Conservation (phyloP, 2,888 invertebrate genomes). For the Pherbina coryleti region DNA sequence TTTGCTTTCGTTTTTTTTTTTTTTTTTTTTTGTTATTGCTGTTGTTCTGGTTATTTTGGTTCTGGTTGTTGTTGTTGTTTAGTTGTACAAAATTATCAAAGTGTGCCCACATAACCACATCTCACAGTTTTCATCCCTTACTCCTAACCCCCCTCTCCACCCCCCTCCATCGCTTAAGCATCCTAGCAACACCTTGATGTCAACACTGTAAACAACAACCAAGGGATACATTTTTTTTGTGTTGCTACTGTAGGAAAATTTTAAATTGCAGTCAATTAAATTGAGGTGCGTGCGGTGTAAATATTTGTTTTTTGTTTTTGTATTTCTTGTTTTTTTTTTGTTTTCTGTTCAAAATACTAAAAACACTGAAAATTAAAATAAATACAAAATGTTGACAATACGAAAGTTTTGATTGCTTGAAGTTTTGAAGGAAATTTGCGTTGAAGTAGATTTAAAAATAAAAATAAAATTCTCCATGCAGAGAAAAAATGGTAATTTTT, state of each 20-base stretch:
- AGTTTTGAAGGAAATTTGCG: too few species aligned
- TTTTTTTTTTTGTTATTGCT: slow-evolving; percentile 4
- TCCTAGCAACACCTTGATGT: background rate
- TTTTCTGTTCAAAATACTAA: too few species aligned
- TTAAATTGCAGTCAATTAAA: slow-evolving; percentile 24
- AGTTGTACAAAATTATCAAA: slow-evolving; percentile 3
- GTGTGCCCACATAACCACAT: background rate
- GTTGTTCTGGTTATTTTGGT: background rate
- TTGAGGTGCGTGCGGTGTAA: slow-evolving; percentile 21
- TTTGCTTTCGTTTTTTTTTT: background rate
- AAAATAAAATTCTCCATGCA: too few species aligned
- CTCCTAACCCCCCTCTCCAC: background rate
- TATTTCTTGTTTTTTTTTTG: too few species aligned
- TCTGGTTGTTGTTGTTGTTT: background rate
- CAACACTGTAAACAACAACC: too few species aligned
- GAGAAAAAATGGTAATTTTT: too few species aligned
- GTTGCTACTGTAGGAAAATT: background rate
- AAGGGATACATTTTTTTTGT: too few species aligned
- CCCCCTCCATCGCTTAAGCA: background rate
- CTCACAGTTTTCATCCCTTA: too few species aligned
- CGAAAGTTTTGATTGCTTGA: too few species aligned
- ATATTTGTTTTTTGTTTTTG: background rate
- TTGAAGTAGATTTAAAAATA: too few species aligned
- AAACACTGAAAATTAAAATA: too few species aligned
- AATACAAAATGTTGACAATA: too few species aligned